A percentile compares a stretch with the other conserved stretches of the same genome.
Evolutionary conservation across 1,140 invertebrate genomes (phyloP).

Genomic region (Panagrolaimus sp.): DNA sequence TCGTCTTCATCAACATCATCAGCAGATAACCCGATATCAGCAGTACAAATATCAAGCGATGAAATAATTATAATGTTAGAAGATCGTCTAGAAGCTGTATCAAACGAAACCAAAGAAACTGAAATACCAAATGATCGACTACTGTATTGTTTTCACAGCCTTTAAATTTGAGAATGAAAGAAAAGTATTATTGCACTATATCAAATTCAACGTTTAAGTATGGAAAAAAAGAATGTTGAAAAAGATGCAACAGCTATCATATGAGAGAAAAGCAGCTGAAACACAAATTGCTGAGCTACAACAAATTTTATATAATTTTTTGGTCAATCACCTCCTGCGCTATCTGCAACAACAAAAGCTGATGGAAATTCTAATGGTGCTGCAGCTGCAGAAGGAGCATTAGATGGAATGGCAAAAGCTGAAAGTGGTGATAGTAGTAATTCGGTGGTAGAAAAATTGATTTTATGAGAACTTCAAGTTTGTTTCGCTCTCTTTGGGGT

Average conservation of each 20-base stretch:
- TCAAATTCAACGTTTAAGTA: slow-evolving; percentile 33
- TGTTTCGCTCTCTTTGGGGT: not conserved
- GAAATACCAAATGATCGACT: slow-evolving; percentile 23
- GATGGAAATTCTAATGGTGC: not conserved
- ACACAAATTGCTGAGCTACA: not conserved
- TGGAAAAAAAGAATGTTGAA: slow-evolving; percentile 40
- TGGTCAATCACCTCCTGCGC: not conserved
- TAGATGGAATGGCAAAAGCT: not conserved
- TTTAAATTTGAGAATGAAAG: slow-evolving; percentile 41
- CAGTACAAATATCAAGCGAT: not conserved
- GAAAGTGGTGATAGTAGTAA: not conserved
- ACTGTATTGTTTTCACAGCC: slow-evolving; percentile 43
- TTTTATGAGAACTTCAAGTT: not conserved
- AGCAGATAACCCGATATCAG: too few species aligned
- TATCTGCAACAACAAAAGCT: not conserved
- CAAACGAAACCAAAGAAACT: slow-evolving; percentile 17
- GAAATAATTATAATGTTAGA: not conserved
- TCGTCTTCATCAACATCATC: too few species aligned
- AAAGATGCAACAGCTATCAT: slow-evolving; percentile 22
- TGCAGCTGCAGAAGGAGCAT: too few species aligned
- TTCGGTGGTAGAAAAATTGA: not conserved
- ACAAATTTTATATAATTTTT: not conserved
- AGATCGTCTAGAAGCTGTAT: slow-evolving; percentile 10
- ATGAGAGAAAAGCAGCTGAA: not conserved
- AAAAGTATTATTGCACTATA: slow-evolving; percentile 46